phyloP scores from a whole-genome alignment of 2,113 vertebrate species.

The Zosterops japonicus region DNA sequence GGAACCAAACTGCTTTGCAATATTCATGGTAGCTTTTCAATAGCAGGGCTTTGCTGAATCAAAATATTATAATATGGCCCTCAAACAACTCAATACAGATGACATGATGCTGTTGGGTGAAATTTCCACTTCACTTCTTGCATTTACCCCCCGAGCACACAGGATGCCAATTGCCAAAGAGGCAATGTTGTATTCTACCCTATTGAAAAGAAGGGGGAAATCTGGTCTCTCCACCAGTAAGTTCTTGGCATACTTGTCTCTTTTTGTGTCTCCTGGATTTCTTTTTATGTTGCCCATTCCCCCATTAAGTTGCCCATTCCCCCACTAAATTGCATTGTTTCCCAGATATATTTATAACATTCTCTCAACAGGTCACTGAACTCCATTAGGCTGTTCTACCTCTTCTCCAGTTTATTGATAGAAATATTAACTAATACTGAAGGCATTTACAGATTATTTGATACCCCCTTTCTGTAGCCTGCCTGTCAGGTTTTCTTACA shows the following conservation, averaged over 20 bases:
- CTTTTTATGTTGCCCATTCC: neutral
- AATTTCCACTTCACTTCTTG: neutral
- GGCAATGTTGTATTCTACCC: rapidly evolving
- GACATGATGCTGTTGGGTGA: neutral
- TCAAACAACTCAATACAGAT: neutral
- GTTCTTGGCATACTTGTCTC: neutral
- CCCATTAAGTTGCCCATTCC: neutral
- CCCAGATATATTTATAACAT: neutral
- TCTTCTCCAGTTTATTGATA: neutral
- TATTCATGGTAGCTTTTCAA: neutral
- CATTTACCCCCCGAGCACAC: neutral
- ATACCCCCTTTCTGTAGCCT: neutral
- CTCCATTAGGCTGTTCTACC: neutral
- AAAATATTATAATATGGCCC: neutral
- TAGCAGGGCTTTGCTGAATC: neutral
- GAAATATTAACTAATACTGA: neutral
- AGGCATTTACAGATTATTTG: neutral
- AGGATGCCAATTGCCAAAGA: neutral
- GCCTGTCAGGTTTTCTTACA: neutral
- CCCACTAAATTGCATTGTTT: neutral
- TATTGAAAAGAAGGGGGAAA: rapidly evolving
- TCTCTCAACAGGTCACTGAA: neutral
- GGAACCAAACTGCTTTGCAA: neutral
- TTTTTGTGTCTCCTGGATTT: neutral
- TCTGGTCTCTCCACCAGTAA: neutral